A percentile compares a stretch with the other conserved stretches of the same genome.
Evolutionary conservation across 2,113 vertebrate genomes (phyloP).

Genomic region (Malurus melanocephalus): DNA sequence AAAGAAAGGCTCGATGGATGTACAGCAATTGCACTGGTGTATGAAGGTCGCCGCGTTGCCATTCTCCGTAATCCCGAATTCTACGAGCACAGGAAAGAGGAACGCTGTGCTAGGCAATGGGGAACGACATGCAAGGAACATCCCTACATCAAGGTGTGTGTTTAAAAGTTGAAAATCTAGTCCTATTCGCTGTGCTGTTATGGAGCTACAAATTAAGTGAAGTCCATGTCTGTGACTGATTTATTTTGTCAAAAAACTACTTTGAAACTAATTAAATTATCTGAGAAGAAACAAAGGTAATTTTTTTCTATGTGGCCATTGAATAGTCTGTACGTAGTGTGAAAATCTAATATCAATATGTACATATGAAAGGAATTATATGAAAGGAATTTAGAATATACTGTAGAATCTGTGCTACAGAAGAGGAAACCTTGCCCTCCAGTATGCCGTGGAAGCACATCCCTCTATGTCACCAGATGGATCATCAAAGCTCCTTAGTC

Average conservation of each 20-base stretch:
- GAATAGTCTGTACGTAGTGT: not conserved
- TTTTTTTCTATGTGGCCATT: not conserved
- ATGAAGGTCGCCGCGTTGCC: slow-evolving; percentile 83
- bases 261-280: not conserved
- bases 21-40: slow-evolving; percentile 86
- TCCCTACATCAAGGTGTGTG: slow-evolving; percentile 92
- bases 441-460: not conserved
- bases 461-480: not conserved
- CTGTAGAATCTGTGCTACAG: not conserved
- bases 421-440: not conserved
- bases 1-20: slow-evolving; percentile 88
- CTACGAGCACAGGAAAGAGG: slow-evolving; percentile 94
- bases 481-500: slow-evolving; percentile 19
- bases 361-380: not conserved
- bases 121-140: slow-evolving; percentile 94
- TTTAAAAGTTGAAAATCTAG: not conserved
- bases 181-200: not conserved
- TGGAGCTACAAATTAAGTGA: not conserved
- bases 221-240: not conserved
- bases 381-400: not conserved
- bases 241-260: not conserved
- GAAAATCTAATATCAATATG: not conserved
- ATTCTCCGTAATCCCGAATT: slow-evolving; percentile 96
- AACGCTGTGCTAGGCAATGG: slow-evolving; percentile 95
- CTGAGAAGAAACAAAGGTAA: not conserved